Evolutionary conservation across 2,113 vertebrate species (phyloP).

Genomic region (Phrynosoma blainvillii): DNA sequence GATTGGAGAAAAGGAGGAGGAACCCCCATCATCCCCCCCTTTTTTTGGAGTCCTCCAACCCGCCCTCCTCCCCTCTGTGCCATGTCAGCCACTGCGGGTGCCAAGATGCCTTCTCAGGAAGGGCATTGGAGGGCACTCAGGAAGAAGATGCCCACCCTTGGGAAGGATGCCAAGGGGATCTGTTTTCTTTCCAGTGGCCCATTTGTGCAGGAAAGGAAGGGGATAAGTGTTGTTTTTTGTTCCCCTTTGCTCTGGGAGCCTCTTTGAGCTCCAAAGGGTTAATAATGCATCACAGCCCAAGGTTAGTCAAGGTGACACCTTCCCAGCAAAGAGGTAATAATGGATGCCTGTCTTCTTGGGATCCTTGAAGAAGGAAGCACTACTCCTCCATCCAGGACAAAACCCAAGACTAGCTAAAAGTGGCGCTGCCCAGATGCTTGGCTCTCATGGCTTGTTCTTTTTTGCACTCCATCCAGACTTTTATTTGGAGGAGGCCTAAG

Average conservation of each 20-base stretch:
- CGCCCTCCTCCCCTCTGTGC: constrained; percentile 2
- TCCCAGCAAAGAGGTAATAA: constrained; percentile 25
- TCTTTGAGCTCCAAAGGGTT: constrained; percentile 76
- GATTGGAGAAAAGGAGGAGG: constrained; percentile 10
- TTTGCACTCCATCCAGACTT: background rate
- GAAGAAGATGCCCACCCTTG: background rate
- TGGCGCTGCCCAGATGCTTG: no score
- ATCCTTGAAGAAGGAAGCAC: constrained; percentile 17
- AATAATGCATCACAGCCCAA: constrained; percentile 92
- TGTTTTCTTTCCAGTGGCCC: background rate
- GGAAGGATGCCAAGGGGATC: background rate
- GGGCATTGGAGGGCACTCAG: background rate
- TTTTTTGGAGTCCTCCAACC: constrained; percentile 13
- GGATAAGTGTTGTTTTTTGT: background rate
- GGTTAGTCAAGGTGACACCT: constrained; percentile 90
- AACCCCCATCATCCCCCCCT: constrained; percentile 28
- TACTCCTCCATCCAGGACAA: background rate
- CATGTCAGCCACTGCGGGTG: constrained; percentile 21
- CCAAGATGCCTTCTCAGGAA: background rate
- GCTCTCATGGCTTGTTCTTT: background rate
- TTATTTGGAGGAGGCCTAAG: constrained; percentile 15
- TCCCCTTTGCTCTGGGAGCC: background rate
- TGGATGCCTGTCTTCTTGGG: constrained; percentile 51
- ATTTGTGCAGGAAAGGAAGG: no score
- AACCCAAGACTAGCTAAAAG: background rate